These are phyloP conservation scores for Amphiduros pacificus DNA, from an alignment of 2,888 invertebrate species.

Conservation along the genomic window DNA sequence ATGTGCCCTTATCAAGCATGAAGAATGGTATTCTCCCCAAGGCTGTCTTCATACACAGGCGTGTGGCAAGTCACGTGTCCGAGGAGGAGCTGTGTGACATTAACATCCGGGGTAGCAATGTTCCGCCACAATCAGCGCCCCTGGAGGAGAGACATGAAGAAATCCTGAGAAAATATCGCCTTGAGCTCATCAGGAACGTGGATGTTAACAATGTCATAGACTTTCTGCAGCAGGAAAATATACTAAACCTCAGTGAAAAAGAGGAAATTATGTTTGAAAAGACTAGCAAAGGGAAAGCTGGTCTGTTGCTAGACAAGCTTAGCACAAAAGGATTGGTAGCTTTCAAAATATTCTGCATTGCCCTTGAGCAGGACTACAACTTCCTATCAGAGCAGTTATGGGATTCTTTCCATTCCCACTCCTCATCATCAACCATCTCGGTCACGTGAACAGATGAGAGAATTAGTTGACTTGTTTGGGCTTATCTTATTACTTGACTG, in stretches of 20 bases:
- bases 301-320: background rate
- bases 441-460: too few relatives aligned
- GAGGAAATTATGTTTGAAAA: background rate
- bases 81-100: background rate
- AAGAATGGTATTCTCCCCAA: background rate
- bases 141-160: background rate
- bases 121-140: too few relatives aligned
- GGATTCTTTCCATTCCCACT: too few relatives aligned
- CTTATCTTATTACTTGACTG: too few relatives aligned
- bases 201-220: background rate
- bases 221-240: background rate
- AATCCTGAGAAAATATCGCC: background rate
- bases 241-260: background rate
- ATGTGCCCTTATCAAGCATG: constrained; percentile 1
- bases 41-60: background rate
- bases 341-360: background rate
- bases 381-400: background rate
- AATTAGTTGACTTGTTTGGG: too few relatives aligned
- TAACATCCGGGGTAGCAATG: background rate
- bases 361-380: background rate
- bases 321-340: background rate
- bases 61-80: background rate
- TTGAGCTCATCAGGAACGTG: background rate
- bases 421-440: too few relatives aligned
- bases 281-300: background rate